Base-by-base conservation (phyloP, 2,797 vertebrate species). In the Sebastes itinus region DNA sequence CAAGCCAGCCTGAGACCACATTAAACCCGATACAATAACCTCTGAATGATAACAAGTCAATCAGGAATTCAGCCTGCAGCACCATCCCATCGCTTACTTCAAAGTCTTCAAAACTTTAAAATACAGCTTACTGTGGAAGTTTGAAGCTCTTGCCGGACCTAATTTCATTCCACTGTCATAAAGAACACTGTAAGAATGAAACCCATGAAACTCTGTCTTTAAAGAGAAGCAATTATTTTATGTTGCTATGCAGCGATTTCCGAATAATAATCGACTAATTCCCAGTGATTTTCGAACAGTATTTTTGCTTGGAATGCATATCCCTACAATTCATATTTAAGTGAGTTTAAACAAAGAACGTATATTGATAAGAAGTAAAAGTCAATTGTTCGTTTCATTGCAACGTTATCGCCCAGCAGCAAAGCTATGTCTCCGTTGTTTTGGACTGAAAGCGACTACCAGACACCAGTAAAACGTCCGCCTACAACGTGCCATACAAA, bases 11-110 rank as follows among this genome's bases (percentile, higher is more conserved):
- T 78, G 75, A 81, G 63, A 67, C 27, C 16, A 33, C 73, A 74
- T 79, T 66, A 65, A 74, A 67, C 72, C 9, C 61, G 2, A 32
- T 25, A 86, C 75, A 87, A 71, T 81, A 75, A 80, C 79, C 64
- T 77, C 56, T 77, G 87, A 83, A 89, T 88, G 76, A 89, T 84
- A 86, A 88, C 63, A 84, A 87, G 83, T 80, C 66, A 79, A 82
- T 88, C 80, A 77, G 63, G 66, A 59, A 85, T 86, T 87, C 87
- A 78, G 75, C 78, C 33, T 61, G 72, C 69, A 76, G 72, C 84
- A 63, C 66, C 60, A 72, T 80, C 65, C 77, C 62, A 46, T 78
- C 10, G 23, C 85, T 79, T 16, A 75, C 81, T 75, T 90, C 82
- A 90, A 86, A 89, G 86, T 84, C 62, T 86, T 78, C 30, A 46